Percentiles rank a stretch among this genome's conserved stretches.
Conservation (phyloP, 2,113 vertebrate species). For the Sylvia atricapilla region DNA sequence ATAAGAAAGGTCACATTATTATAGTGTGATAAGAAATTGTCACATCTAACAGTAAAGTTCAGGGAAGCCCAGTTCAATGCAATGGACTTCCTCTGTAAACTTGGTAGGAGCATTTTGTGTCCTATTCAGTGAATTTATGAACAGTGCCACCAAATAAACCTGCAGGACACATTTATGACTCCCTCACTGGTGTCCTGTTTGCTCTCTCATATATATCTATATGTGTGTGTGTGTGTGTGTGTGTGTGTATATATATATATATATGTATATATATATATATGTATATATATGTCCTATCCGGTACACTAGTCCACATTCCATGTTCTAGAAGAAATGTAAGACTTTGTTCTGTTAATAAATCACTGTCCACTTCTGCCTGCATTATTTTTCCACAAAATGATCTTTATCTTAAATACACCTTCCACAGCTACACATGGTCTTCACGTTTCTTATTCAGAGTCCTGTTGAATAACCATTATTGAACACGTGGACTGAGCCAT, state of each 20-base stretch:
- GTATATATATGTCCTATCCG: neutral
- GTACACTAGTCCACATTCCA: neutral
- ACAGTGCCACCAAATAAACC: neutral
- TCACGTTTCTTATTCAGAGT: neutral
- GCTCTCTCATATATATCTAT: neutral
- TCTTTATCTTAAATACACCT: neutral
- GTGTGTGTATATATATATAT: too few species aligned
- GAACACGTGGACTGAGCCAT: neutral
- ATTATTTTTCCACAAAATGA: neutral
- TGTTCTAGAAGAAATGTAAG: neutral
- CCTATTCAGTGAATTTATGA: neutral
- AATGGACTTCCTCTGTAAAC: neutral
- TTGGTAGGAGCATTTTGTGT: rapidly evolving
- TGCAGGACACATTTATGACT: neutral
- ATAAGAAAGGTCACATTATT: neutral
- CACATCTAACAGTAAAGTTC: neutral
- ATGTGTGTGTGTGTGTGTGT: too few species aligned
- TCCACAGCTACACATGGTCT: neutral
- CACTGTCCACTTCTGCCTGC: neutral
- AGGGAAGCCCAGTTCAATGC: neutral
- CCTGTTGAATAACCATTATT: neutral
- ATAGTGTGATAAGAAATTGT: too few species aligned
- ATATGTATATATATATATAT: neutral
- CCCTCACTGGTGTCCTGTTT: neutral
- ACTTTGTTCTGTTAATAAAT: neutral